Conservation (phyloP, 2,888 invertebrate genomes). For the Heteropelma amictum region DNA sequence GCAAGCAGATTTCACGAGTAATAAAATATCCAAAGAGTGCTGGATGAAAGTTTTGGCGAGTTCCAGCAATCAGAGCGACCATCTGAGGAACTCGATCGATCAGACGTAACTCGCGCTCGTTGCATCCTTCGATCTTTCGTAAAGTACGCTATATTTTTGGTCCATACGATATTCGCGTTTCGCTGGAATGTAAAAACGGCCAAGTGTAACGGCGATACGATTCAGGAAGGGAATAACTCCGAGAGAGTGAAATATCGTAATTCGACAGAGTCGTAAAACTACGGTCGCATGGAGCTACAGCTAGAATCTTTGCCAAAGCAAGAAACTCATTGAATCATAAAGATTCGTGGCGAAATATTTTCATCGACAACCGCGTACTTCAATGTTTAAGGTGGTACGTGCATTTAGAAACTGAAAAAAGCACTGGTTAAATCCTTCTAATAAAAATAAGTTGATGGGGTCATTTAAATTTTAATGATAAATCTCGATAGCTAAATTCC, state of each 20-base stretch:
- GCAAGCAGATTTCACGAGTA: neutral
- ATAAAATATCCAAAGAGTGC: neutral
- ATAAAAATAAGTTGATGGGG: too few relatives aligned
- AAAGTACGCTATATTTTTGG: too few relatives aligned
- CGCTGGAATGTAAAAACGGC: neutral
- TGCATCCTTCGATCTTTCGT: neutral
- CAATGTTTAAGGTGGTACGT: too few relatives aligned
- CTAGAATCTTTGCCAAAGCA: neutral
- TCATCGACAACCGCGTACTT: too few relatives aligned
- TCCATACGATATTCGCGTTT: too few relatives aligned
- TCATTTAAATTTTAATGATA: too few relatives aligned
- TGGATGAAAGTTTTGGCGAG: constrained; percentile 11
- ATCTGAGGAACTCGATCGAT: neutral
- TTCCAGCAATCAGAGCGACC: neutral
- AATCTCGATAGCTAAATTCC: too few relatives aligned
- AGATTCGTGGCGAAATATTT: constrained; percentile 5
- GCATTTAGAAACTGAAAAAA: too few relatives aligned
- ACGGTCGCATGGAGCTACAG: constrained; percentile 10
- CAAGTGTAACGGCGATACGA: neutral
- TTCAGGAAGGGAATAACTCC: neutral
- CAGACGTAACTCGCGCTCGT: too few relatives aligned
- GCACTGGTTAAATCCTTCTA: too few relatives aligned
- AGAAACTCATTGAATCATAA: constrained; percentile 24
- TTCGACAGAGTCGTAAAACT: constrained; percentile 35
- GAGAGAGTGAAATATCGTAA: neutral